Conservation (phyloP, 2,797 vertebrate genomes). For the Lepus oiostolus region DNA sequence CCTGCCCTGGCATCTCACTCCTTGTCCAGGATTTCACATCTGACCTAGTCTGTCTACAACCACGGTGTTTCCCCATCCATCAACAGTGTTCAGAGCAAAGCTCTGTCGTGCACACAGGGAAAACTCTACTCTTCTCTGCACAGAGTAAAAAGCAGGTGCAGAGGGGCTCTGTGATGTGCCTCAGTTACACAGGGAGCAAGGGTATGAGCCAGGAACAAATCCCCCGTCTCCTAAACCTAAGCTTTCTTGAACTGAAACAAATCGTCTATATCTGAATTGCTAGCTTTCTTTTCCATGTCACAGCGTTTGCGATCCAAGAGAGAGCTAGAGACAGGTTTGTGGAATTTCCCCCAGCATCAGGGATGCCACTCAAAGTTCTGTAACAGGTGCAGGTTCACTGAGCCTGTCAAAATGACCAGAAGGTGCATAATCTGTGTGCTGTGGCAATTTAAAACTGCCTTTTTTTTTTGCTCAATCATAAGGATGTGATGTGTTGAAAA, state of each 20-base stretch:
- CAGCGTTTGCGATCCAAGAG: slow-evolving; percentile 4
- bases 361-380: background rate
- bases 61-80: background rate
- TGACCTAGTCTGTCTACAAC: background rate
- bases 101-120: background rate
- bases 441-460: slow-evolving; percentile 13
- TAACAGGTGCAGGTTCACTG: background rate
- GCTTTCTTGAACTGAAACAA: slow-evolving; percentile 22
- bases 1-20: background rate
- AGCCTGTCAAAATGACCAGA: background rate
- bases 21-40: background rate
- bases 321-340: background rate
- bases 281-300: slow-evolving; percentile 39
- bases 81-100: background rate
- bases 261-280: background rate
- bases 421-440: background rate
- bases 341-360: slow-evolving; percentile 19
- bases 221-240: background rate
- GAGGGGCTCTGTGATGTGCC: background rate
- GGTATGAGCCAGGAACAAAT: background rate
- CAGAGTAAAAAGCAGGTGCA: slow-evolving; percentile 14
- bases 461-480: background rate
- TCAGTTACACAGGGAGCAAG: background rate
- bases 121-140: background rate
- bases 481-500: slow-evolving; percentile 48